Percentiles rank a stretch among this genome's conserved stretches.
phyloP scores from a whole-genome alignment of 2,797 vertebrate species.

The Lagorchestes hirsutus region DNA sequence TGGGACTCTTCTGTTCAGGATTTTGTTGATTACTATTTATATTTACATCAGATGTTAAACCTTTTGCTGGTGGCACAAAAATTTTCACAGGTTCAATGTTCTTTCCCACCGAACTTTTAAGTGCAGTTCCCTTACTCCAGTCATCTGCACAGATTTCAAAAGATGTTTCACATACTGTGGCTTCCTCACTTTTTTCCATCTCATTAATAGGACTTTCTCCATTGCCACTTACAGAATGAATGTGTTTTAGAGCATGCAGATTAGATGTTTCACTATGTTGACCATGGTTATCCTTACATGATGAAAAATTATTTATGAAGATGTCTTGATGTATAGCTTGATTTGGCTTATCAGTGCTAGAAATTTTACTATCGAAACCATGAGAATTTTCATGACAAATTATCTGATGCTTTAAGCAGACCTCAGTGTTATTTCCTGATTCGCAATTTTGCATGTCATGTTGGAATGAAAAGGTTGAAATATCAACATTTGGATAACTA shows the following conservation, averaged over 20 bases:
- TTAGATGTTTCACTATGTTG: conserved; percentile 78
- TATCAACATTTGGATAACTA: conserved; percentile 70
- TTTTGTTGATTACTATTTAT: conserved; percentile 63
- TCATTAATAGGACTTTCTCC: conserved; percentile 18
- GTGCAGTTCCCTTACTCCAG: conserved; percentile 92
- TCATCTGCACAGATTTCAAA: conserved; percentile 86
- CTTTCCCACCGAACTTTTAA: conserved; percentile 86
- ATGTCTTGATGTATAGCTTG: conserved; percentile 70
- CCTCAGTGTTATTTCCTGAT: conserved; percentile 76
- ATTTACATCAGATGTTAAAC: conserved; percentile 37
- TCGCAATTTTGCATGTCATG: conserved; percentile 74
- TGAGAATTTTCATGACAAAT: conserved; percentile 68
- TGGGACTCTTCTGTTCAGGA: conserved; percentile 62
- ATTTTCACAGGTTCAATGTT: conserved; percentile 91
- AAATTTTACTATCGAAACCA: conserved; percentile 68
- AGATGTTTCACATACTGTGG: conserved; percentile 53
- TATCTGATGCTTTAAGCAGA: conserved; percentile 80
- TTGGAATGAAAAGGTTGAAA: conserved; percentile 77
- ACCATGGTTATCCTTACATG: conserved; percentile 85
- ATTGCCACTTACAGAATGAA: conserved; percentile 39
- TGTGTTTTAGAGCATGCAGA: conserved; percentile 61
- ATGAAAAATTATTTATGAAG: conserved; percentile 68
- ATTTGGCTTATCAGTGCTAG: conserved; percentile 47
- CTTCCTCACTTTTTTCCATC: conserved; percentile 48
- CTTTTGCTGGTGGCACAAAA: conserved; percentile 81